Evolutionary conservation across 2,113 vertebrate genomes (phyloP).

Genomic region (Phasianus colchicus): DNA sequence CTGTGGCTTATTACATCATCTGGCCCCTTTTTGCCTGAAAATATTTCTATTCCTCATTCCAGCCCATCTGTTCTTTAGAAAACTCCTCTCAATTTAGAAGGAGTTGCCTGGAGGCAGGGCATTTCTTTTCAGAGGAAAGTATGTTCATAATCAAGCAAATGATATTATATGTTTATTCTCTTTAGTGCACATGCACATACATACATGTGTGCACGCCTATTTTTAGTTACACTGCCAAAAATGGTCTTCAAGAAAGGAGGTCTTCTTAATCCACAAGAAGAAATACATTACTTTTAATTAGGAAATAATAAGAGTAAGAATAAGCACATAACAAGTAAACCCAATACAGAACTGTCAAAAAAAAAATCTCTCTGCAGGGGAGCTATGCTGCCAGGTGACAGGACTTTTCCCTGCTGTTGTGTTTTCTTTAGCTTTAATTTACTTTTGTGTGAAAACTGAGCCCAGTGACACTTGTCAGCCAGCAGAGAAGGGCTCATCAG

Average conservation of each 20-base stretch:
- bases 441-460: background rate
- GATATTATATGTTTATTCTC: background rate
- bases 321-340: background rate
- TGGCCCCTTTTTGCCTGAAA: slow-evolving; percentile 54
- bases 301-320: background rate
- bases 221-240: slow-evolving; percentile 46
- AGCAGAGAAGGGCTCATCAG: background rate
- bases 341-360: slow-evolving; percentile 7
- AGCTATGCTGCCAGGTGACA: background rate
- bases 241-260: slow-evolving; percentile 33
- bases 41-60: slow-evolving; percentile 70
- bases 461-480: background rate
- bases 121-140: background rate
- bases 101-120: slow-evolving; percentile 18
- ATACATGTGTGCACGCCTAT: slow-evolving; percentile 6
- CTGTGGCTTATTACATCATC: slow-evolving; percentile 71
- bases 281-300: slow-evolving; percentile 63
- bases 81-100: slow-evolving; percentile 41
- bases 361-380: background rate
- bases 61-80: slow-evolving; percentile 66
- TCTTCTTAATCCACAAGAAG: background rate
- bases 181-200: background rate
- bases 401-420: slow-evolving; percentile 32
- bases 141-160: slow-evolving; percentile 37
- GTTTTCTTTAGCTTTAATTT: slow-evolving; percentile 40